Conservation (phyloP, 2,888 invertebrate species). For the Meganola albula region DNA sequence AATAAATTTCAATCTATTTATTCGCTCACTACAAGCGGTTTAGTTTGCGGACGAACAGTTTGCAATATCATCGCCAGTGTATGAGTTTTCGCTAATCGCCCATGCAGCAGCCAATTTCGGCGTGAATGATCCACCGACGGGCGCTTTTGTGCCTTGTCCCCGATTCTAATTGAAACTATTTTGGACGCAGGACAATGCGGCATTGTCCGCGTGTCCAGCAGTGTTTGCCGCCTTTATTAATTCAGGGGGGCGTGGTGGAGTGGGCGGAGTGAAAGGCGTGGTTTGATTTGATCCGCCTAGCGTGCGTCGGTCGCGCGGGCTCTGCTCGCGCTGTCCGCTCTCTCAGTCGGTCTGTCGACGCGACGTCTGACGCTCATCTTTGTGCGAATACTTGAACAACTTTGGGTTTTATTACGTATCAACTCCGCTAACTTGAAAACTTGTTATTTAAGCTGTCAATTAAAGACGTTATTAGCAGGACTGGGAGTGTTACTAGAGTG, state of each 20-base stretch:
- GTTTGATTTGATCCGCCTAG: slow-evolving; percentile 36
- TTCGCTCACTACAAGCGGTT: slow-evolving; percentile 26
- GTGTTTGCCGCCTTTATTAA: slow-evolving; percentile 76
- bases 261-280: slow-evolving; percentile 58
- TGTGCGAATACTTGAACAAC: slow-evolving; percentile 41
- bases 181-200: slow-evolving; percentile 72
- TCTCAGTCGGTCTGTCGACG: slow-evolving; percentile 65
- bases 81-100: slow-evolving; percentile 43
- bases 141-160: slow-evolving; percentile 66
- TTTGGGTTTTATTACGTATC: slow-evolving; percentile 41
- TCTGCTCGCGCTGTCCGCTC: slow-evolving; percentile 39
- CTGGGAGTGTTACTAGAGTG: slow-evolving; percentile 28
- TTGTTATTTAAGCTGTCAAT: slow-evolving; percentile 12
- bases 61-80: slow-evolving; percentile 27
- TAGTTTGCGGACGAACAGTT: slow-evolving; percentile 23
- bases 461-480: slow-evolving; percentile 23
- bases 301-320: slow-evolving; percentile 29
- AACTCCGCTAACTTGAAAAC: slow-evolving; percentile 22
- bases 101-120: slow-evolving; percentile 66
- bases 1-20: too few relatives aligned
- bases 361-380: slow-evolving; percentile 57
- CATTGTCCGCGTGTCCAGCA: slow-evolving; percentile 75
- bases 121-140: slow-evolving; percentile 60
- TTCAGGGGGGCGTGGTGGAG: slow-evolving; percentile 66
- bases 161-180: slow-evolving; percentile 77